Evolutionary conservation across 1,140 invertebrate genomes (phyloP).

Genomic region (Anastrepha ludens): DNA sequence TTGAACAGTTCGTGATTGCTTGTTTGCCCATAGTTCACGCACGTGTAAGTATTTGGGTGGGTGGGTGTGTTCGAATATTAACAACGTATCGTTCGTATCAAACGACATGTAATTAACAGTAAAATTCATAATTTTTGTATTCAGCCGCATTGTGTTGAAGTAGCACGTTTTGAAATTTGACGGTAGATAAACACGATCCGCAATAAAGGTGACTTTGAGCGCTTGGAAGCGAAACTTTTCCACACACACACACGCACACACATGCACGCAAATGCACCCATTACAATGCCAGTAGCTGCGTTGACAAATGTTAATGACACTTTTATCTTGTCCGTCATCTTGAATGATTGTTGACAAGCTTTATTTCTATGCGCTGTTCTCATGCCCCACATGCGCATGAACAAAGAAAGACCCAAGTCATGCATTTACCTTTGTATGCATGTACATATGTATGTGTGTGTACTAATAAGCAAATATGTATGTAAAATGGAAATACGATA

Average conservation of each 20-base stretch:
- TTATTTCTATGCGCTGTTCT: background rate
- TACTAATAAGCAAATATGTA: background rate
- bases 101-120: conserved; percentile 27
- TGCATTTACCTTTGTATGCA: too few relatives aligned
- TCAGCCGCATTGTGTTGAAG: background rate
- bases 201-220: background rate
- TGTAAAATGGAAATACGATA: background rate
- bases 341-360: conserved; percentile 14
- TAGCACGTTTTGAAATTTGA: background rate
- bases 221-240: background rate
- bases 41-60: too few relatives aligned
- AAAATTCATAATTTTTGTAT: conserved; percentile 33
- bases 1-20: too few relatives aligned
- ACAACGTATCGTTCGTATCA: background rate
- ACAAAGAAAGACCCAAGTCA: background rate
- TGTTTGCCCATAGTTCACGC: too few relatives aligned
- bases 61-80: too few relatives aligned
- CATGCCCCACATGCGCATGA: conserved; percentile 1
- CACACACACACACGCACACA: background rate
- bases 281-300: background rate
- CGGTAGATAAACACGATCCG: background rate
- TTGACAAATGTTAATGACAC: conserved; percentile 36
- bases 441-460: too few relatives aligned
- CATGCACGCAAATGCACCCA: background rate
- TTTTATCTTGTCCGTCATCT: conserved; percentile 19